phyloP scores from a whole-genome alignment of 2,888 invertebrate species.

The Drosophila maculinotata region DNA sequence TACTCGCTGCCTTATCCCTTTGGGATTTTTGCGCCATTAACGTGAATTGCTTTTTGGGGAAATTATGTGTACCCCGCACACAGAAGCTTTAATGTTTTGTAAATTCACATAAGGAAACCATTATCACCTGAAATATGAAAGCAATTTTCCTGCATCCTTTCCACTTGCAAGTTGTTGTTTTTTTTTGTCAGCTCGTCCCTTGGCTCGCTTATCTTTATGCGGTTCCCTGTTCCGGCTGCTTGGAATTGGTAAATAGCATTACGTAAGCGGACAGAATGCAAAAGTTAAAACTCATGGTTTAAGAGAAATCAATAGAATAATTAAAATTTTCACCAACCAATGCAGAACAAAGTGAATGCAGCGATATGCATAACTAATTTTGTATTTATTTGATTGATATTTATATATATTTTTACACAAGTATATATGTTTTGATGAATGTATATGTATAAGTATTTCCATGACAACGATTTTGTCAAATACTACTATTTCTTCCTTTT shows the following conservation, averaged over 20 bases:
- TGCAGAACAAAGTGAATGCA: no score
- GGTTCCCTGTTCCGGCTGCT: conserved; percentile 7
- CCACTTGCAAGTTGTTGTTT: conserved; percentile 26
- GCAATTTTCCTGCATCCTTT: conserved; percentile 80
- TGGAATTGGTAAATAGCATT: conserved; percentile 6
- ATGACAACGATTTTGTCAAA: no score
- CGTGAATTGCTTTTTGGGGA: conserved; percentile 83
- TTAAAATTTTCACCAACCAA: background rate
- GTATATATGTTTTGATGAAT: no score
- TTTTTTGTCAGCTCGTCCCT: conserved; percentile 26
- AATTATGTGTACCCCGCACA: conserved; percentile 79
- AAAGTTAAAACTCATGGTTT: background rate
- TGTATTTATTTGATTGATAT: no score
- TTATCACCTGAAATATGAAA: conserved; percentile 84
- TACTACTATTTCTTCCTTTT: no score
- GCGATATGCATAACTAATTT: no score
- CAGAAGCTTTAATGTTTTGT: conserved; percentile 82
- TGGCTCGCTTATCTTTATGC: conserved; percentile 45
- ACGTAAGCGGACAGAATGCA: background rate
- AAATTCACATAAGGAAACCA: conserved; percentile 84
- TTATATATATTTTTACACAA: no score
- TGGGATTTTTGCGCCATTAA: conserved; percentile 82
- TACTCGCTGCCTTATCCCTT: conserved; percentile 74
- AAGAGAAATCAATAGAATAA: conserved; percentile 21
- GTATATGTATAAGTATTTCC: no score